A percentile compares a stretch with the other conserved stretches of the same genome.
These are phyloP conservation scores for Tachyglossus aculeatus DNA, from an alignment of 2,797 vertebrate species.

Conservation along the genomic window DNA sequence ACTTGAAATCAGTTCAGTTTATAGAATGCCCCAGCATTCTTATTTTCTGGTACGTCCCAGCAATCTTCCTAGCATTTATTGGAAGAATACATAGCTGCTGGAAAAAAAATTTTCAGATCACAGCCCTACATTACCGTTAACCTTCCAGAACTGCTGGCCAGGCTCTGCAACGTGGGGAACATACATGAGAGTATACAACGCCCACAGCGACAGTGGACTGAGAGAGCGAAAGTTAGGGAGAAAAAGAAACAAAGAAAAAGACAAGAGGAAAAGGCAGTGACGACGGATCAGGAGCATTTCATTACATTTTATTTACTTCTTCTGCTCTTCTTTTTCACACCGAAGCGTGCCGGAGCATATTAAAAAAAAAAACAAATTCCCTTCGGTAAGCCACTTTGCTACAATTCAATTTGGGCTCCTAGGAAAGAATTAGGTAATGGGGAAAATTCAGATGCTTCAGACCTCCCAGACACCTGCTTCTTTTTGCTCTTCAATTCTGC, in stretches of 20 bases:
- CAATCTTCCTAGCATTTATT: neutral
- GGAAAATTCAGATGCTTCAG: neutral
- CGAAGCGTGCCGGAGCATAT: neutral
- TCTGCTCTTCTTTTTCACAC: neutral
- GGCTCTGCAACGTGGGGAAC: neutral
- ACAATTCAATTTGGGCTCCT: slow-evolving; percentile 3
- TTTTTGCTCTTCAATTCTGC: too few species aligned
- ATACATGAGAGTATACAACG: neutral
- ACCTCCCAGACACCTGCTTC: too few species aligned
- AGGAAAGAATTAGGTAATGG: neutral
- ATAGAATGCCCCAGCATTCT: neutral
- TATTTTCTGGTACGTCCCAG: neutral
- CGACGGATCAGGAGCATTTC: neutral
- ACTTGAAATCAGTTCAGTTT: neutral
- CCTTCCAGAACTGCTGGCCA: neutral
- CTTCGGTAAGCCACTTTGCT: neutral
- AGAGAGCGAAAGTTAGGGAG: neutral
- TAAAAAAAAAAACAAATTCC: slow-evolving; percentile 8
- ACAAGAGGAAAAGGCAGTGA: neutral
- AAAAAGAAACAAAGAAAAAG: neutral
- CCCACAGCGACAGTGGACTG: neutral
- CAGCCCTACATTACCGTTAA: neutral
- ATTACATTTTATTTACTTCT: neutral
- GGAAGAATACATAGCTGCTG: neutral
- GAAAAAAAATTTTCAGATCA: neutral